Conservation (phyloP, 2,113 vertebrate species). For the Gopherus evgoodei region DNA sequence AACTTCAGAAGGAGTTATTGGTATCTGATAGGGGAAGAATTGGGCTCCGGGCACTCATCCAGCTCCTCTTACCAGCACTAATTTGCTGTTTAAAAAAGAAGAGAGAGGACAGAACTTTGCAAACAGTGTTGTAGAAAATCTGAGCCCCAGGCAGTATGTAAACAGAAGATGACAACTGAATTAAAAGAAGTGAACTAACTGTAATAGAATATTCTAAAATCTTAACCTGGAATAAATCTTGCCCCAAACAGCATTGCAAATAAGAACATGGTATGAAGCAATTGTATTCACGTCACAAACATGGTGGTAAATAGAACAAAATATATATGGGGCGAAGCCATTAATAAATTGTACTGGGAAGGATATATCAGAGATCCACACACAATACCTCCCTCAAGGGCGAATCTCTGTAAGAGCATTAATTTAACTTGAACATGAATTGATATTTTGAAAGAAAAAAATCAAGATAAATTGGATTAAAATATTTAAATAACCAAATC, state of each 20-base stretch:
- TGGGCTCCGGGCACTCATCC: neutral
- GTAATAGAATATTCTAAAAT: neutral
- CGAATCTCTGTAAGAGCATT: neutral
- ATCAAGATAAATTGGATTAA: neutral
- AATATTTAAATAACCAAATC: neutral
- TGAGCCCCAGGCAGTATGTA: neutral
- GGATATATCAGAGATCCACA: neutral
- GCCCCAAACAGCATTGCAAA: neutral
- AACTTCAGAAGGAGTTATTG: neutral
- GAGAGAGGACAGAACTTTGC: neutral
- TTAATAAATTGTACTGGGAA: neutral
- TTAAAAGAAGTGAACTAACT: neutral
- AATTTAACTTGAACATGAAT: neutral
- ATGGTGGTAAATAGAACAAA: neutral
- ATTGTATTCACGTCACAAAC: neutral
- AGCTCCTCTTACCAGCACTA: neutral
- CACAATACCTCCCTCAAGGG: neutral
- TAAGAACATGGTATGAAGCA: neutral
- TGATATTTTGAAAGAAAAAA: neutral
- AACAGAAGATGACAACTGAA: neutral
- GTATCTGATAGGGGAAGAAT: neutral
- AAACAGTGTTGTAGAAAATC: neutral
- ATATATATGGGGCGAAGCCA: neutral
- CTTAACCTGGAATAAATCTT: neutral
- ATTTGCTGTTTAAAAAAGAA: neutral